Percentiles rank a stretch among this genome's conserved stretches.
Conservation (phyloP, 2,113 vertebrate genomes). For the Excalfactoria chinensis region DNA sequence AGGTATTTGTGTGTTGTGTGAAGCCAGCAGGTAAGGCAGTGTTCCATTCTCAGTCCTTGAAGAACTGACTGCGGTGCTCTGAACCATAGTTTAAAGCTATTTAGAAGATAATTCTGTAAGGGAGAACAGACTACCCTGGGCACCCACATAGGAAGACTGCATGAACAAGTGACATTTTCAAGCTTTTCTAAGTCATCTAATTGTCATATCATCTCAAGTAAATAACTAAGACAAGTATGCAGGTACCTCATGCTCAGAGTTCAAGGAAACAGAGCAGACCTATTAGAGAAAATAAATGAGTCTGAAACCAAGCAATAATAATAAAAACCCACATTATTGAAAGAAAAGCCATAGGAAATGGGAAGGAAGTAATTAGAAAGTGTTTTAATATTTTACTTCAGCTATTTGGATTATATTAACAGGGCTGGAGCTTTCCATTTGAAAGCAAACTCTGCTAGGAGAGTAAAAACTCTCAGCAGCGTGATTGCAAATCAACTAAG, state of each 20-base stretch:
- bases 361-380: constrained; percentile 73
- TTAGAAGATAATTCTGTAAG: neutral
- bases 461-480: constrained; percentile 33
- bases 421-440: constrained; percentile 7
- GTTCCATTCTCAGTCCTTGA: neutral
- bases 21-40: neutral
- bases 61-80: neutral
- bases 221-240: neutral
- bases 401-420: constrained; percentile 58
- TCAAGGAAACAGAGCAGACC: constrained; percentile 64
- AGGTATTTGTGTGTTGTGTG: neutral
- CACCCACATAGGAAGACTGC: neutral
- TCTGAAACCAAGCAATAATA: constrained; percentile 59
- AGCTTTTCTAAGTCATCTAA: neutral
- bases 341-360: constrained; percentile 67
- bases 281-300: constrained; percentile 59
- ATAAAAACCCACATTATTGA: constrained; percentile 58
- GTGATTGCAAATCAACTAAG: constrained; percentile 18
- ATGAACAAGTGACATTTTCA: neutral
- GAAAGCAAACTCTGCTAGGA: constrained; percentile 5
- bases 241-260: neutral
- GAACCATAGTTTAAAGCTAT: neutral
- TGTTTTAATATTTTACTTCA: constrained; percentile 61
- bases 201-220: constrained; percentile 1
- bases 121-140: neutral